Percentiles rank a stretch among this genome's conserved stretches.
Evolutionary conservation across 2,888 invertebrate species (phyloP).

Genomic region (Hesperia comma): DNA sequence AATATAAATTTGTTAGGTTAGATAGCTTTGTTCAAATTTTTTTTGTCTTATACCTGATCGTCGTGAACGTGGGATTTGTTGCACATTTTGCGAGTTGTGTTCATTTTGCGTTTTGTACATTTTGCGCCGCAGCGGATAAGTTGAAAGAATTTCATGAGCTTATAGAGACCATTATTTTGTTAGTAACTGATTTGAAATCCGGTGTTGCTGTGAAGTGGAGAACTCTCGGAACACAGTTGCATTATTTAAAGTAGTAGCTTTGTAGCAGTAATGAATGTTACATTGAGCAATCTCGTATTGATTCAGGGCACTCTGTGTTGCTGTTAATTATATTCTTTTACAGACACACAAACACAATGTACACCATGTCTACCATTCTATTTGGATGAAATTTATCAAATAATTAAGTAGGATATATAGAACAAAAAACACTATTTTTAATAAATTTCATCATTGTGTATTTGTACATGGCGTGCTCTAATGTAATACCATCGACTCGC

Average conservation of each 20-base stretch:
- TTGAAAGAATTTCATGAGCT: conserved; percentile 43
- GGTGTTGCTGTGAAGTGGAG: conserved; percentile 39
- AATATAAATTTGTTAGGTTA: no score
- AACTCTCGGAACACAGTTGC: conserved; percentile 7
- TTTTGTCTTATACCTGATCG: no score
- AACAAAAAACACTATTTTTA: conserved; percentile 49
- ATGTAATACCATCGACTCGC: neutral
- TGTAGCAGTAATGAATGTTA: conserved; percentile 37
- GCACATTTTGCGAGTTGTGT: no score
- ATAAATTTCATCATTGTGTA: conserved; percentile 41
- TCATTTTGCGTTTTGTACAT: no score
- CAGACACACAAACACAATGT: neutral
- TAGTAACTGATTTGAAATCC: conserved; percentile 40
- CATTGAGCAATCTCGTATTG: neutral
- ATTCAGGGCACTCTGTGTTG: neutral
- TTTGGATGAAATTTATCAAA: conserved; percentile 52
- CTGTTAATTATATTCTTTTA: conserved; percentile 12
- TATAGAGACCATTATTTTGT: conserved; percentile 46
- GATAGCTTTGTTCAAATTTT: no score
- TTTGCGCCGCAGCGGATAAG: no score
- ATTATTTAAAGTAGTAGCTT: conserved; percentile 44
- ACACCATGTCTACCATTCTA: conserved; percentile 40
- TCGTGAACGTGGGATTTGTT: no score
- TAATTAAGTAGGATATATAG: conserved; percentile 41
- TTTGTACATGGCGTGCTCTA: conserved; percentile 2